A percentile compares a stretch with the other conserved stretches of the same genome.
phyloP scores from a whole-genome alignment of 92 coral and sea anemone species.

The Parazoanthus swiftii region DNA sequence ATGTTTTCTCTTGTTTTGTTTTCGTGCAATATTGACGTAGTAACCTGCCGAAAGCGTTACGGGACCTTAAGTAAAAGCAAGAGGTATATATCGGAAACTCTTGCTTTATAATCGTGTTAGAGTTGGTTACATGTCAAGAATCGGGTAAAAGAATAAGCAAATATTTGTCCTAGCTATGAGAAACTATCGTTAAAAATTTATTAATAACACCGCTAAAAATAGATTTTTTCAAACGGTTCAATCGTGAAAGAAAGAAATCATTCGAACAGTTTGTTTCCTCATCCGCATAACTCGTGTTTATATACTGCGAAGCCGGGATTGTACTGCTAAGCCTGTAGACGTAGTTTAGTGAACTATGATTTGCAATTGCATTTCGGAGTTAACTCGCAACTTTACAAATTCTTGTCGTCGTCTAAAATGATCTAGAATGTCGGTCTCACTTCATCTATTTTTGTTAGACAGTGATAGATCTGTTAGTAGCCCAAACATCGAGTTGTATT shows the following conservation, averaged over 20 bases:
- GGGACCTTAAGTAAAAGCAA: background rate
- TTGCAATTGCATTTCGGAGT: too few relatives aligned
- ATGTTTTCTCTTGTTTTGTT: background rate
- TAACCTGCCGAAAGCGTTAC: background rate
- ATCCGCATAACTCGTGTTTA: background rate
- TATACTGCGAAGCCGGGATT: too few relatives aligned
- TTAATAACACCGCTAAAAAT: background rate
- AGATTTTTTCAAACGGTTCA: background rate
- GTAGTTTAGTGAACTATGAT: background rate
- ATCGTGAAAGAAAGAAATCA: background rate
- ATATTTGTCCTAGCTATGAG: too few relatives aligned
- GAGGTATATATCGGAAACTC: background rate
- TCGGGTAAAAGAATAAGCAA: background rate
- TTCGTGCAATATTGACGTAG: background rate
- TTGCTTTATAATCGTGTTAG: background rate
- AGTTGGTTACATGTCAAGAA: background rate
- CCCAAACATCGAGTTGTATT: background rate
- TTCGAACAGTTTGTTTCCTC: too few relatives aligned
- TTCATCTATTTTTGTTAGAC: background rate
- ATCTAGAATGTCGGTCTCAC: background rate
- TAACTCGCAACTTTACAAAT: background rate
- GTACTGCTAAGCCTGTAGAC: too few relatives aligned
- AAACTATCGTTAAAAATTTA: background rate
- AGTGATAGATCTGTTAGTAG: background rate
- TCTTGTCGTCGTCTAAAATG: too few relatives aligned